Evolutionary conservation across 2,797 vertebrate genomes (phyloP), one percentile per base, ranked within the genome.

Genomic region (Xiphorhynchus erythropygius): DNA sequence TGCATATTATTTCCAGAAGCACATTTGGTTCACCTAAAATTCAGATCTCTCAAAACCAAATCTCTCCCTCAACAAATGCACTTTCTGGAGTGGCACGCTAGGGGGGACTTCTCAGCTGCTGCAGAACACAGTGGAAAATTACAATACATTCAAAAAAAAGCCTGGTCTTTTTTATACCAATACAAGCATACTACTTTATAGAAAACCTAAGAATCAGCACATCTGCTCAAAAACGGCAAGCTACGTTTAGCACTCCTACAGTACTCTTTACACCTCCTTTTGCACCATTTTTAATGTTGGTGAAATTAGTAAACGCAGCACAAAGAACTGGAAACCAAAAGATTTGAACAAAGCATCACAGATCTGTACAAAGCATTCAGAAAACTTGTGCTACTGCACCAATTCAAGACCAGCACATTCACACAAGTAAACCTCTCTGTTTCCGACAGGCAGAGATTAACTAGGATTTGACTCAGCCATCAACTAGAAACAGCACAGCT

Each of bases 121-220:
- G 76, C 73, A 71, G 84, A 96, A 53, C 74, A 68, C 68, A 89
- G 91, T 87, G 89, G 92, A 96, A 97, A 95, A 94, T 92, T 97
- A 92, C 91, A 89, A 55, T 1, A 55, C 17, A 56, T 75, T 42
- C 18, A 81, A 65, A 62, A 53, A 76, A 32, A 13, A 49, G 42
- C 5, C n/a, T 15, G 5, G 27, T 64, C 47, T 52, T 89, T 63
- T n/a, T 71, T 44, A 74, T 2, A 96, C 39, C 53, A 50, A 71
- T 9, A 71, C 6, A 65, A 84, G 57, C 55, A 81, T 57, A 65
- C 33, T 59, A 55, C 79, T 85, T 71, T 63, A 65, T 1, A 76
- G 55, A n/a, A 89, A 85, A 59, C 2, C 15, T 41, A 55, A 80
- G 17, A 81, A 80, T 71, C 41, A 50, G 65, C 39, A 23, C 13